Evolutionary conservation across 2,797 vertebrate species (phyloP), one percentile per base, ranked within the genome.

Genomic region (Heterohyrax brucei): DNA sequence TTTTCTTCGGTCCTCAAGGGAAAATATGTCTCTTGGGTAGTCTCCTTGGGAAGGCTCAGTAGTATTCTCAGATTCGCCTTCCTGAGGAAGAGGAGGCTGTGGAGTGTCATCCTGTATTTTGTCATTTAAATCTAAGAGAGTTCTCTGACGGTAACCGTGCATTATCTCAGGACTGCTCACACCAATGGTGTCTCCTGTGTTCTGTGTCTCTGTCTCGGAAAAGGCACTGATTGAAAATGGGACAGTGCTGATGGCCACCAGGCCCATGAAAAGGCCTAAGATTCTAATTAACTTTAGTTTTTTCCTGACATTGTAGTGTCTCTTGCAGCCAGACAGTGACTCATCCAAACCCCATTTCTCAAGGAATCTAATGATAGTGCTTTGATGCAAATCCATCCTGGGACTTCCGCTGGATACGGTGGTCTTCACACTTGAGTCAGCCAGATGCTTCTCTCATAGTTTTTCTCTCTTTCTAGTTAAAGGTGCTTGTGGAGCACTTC

Each of bases 11-110:
- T 99, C 97, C 75, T 98, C 97, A 12, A 99, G 98, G 90, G 94
- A 98, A 97, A 99, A 99, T 97, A 99, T 96, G 97, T 99, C 99
- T 87, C 90, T 87, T 0, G 99, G 99, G 96, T 99, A 99, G 12
- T 99, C 99, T 93, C 99, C 99, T 62, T 99, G 98, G 73, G 97
- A 94, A 44, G 97, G 98, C 3, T 95, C 98, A 44, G 98, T 97
- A 44, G 98, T 99, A 21, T 98, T 98, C 96, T 99, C 98, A 0
- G 98, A 96, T 97, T 97, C 98, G 98, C 98, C 98, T 94, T 98
- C 97, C 70, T 95, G 94, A 77, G 94, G 72, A 98, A 98, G 97
- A 21, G 98, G 97, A 72, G 98, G 97, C 96, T 99, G 98, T 56
- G 98, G 97, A 46, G 99, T 99, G 85, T 96, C 95, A 1, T 99